Conservation (phyloP, 2,888 invertebrate species). For the Chrysolina haemoptera region DNA sequence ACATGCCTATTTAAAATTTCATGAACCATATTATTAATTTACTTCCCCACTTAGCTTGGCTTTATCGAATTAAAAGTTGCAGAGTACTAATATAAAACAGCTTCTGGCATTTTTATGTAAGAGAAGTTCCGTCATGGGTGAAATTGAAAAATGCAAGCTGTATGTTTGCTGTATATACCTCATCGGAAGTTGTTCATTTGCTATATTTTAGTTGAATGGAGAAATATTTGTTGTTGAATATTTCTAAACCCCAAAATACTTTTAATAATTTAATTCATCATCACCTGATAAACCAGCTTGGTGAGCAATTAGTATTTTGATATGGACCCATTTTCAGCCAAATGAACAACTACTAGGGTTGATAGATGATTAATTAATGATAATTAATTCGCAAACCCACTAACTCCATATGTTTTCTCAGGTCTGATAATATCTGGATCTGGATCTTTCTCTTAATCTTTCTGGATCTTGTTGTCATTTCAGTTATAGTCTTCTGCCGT, state of each 20-base stretch:
- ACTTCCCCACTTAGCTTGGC: not conserved
- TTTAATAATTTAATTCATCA: not conserved
- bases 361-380: no score
- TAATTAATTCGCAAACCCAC: no score
- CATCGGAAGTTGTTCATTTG: not conserved
- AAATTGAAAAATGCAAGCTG: constrained; percentile 10
- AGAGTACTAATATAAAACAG: constrained; percentile 7
- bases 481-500: no score
- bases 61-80: not conserved
- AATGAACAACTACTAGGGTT: no score
- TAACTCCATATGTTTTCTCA: no score
- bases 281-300: no score
- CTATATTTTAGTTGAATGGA: not conserved
- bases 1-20: not conserved
- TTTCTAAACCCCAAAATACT: not conserved
- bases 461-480: no score
- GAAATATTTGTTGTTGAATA: not conserved
- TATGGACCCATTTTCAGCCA: no score
- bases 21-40: constrained; percentile 16
- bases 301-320: not conserved
- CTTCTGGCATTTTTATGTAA: constrained; percentile 2
- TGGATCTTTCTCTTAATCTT: no score
- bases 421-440: no score
- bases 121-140: not conserved
- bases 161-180: not conserved